Evolutionary conservation across 1,140 invertebrate species (phyloP).

Genomic region (Linepithema humile): DNA sequence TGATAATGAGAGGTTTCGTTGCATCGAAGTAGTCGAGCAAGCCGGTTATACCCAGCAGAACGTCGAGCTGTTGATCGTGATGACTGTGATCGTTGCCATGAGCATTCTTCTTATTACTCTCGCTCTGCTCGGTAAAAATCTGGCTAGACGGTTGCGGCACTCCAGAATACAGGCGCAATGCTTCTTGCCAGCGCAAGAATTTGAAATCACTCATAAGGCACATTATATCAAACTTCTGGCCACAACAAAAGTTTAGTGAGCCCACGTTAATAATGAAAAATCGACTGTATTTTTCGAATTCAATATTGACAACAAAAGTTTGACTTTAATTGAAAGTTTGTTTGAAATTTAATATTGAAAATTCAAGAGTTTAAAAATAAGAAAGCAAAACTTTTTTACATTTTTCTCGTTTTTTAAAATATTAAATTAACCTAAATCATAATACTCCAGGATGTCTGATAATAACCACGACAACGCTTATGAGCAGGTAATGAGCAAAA

Average conservation of each 20-base stretch:
- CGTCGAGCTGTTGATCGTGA: constrained; percentile 75
- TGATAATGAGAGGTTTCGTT: constrained; percentile 64
- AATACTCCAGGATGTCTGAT: too few relatives aligned
- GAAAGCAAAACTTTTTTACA: neutral
- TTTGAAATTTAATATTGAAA: neutral
- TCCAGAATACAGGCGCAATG: constrained; percentile 79
- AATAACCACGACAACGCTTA: too few relatives aligned
- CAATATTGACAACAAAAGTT: too few relatives aligned
- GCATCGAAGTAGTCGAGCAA: constrained; percentile 78
- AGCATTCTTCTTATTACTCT: constrained; percentile 67
- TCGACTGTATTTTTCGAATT: neutral
- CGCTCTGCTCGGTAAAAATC: constrained; percentile 71
- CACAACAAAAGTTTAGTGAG: constrained; percentile 84
- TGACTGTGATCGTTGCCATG: constrained; percentile 73
- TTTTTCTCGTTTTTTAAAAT: neutral
- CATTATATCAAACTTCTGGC: constrained; percentile 85
- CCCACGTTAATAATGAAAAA: too few relatives aligned
- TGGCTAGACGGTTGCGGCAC: constrained; percentile 73
- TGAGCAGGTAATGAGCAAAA: too few relatives aligned
- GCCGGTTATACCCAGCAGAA: constrained; percentile 68
- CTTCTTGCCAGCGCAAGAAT: constrained; percentile 82
- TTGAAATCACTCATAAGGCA: constrained; percentile 84
- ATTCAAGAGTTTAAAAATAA: neutral
- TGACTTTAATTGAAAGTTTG: too few relatives aligned
- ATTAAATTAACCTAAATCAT: neutral